These are phyloP conservation scores for Platorchestia sp. DNA, from an alignment of 1,140 invertebrate genomes.

Conservation along the genomic window DNA sequence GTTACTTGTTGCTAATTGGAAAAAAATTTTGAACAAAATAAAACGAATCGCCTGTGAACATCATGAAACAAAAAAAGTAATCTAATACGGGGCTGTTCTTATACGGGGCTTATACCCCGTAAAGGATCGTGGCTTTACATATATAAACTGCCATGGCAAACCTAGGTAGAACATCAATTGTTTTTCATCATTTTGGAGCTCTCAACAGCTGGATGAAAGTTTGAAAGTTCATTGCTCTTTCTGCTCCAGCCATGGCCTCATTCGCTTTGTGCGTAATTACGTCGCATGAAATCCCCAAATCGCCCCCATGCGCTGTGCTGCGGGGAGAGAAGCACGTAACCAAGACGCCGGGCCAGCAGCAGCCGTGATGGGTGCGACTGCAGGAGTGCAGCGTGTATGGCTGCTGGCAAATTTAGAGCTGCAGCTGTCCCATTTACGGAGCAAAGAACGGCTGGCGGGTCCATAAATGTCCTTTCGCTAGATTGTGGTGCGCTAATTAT, in stretches of 20 bases:
- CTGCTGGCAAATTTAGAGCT: conserved; percentile 7
- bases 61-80: too few relatives aligned
- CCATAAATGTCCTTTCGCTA: conserved; percentile 47
- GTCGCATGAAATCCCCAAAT: background rate
- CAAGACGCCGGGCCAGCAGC: too few relatives aligned
- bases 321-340: too few relatives aligned
- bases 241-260: background rate
- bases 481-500: conserved; percentile 53
- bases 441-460: conserved; percentile 50
- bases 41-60: too few relatives aligned
- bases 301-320: background rate
- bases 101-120: too few relatives aligned
- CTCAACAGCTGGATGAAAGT: background rate
- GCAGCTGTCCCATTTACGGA: conserved; percentile 45
- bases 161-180: too few relatives aligned
- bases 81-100: too few relatives aligned
- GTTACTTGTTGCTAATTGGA: too few relatives aligned
- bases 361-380: background rate
- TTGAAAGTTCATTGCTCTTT: background rate
- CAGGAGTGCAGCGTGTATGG: background rate
- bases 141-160: too few relatives aligned
- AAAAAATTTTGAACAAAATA: too few relatives aligned
- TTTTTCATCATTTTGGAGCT: background rate
- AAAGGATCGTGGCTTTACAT: too few relatives aligned
- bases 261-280: background rate